A percentile compares a stretch with the other conserved stretches of the same genome.
phyloP scores from a whole-genome alignment of 1,140 invertebrate species.

The Platyscapa corneri region DNA sequence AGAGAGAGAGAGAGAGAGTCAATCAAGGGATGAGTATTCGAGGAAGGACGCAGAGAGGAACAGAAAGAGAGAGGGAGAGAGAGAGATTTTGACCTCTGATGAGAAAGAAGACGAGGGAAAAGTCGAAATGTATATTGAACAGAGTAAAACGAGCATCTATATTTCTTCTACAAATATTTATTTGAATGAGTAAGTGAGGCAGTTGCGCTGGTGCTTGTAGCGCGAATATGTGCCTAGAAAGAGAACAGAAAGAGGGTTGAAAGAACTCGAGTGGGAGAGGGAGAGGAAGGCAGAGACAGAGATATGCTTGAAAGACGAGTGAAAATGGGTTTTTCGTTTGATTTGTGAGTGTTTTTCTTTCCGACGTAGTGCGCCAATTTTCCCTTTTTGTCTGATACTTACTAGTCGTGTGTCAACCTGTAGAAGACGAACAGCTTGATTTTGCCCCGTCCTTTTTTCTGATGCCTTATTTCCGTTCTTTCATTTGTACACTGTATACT shows the following conservation, averaged over 20 bases:
- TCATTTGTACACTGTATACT: neutral
- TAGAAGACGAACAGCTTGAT: neutral
- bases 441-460: neutral
- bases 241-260: too few relatives aligned
- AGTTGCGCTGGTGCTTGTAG: too few relatives aligned
- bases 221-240: too few relatives aligned
- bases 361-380: neutral
- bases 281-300: neutral
- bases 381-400: neutral
- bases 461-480: neutral
- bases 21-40: too few relatives aligned
- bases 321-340: slow-evolving; percentile 52
- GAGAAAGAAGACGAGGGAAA: neutral
- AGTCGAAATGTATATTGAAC: slow-evolving; percentile 43
- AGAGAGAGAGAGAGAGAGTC: too few relatives aligned
- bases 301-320: slow-evolving; percentile 30
- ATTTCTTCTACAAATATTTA: slow-evolving; percentile 54
- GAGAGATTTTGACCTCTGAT: neutral
- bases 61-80: slow-evolving; percentile 2
- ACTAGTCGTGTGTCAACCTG: neutral
- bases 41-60: too few relatives aligned
- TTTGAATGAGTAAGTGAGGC: neutral
- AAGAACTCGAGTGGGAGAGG: neutral
- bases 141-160: slow-evolving; percentile 44
- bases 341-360: slow-evolving; percentile 49